Base-by-base conservation (phyloP, 2,888 invertebrate genomes). In the Erannis defoliaria region DNA sequence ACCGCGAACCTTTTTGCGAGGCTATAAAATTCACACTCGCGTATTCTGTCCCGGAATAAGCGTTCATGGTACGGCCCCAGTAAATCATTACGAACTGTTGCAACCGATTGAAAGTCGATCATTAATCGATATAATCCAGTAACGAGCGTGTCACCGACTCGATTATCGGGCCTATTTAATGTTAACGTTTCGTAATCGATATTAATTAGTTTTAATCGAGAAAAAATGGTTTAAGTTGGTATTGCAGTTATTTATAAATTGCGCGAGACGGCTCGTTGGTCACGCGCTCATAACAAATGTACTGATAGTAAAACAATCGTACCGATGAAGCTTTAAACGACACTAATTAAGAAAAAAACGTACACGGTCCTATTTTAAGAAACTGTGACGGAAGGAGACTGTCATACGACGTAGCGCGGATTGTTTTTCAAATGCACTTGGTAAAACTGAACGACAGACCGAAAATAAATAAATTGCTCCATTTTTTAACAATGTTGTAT, bases 141-240 rank as follows among this genome's bases (percentile, higher is more conserved):
- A 73, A 78, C 66, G 65, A 75, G 74, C 78, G 74, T 75, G 75
- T 75, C 77, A 70, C 70, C 70, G 61, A 50, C 67, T 56, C 69
- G 75, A 79, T 76, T 76, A 74, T 60, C 51, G 66, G 68, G 67
- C 68, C 78, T 76, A 80, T 78, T 80, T 76, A 76, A 58, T 59
- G 67, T 66, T 69, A 55, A 51, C 45, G 68, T 85, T 82, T 81
- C 80, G 81, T 78, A 88, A 88, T 79, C 72, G 68, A 74, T 77
- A 77, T 81, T 84, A 85, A 89, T 89, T 89, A 82, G 78, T 75
- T 74, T 77, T 79, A 78, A 77, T 75, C 72, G 65, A 71, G 87
- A 86, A 85, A 84, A 76, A 75, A 67, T 55, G 56, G 62, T 68
- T 68, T 66, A 61, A 69, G 62, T 63, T 43, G 31, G 53, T 53